Conservation (phyloP, 2,888 invertebrate genomes). For the Petrolisthes manimaculis region DNA sequence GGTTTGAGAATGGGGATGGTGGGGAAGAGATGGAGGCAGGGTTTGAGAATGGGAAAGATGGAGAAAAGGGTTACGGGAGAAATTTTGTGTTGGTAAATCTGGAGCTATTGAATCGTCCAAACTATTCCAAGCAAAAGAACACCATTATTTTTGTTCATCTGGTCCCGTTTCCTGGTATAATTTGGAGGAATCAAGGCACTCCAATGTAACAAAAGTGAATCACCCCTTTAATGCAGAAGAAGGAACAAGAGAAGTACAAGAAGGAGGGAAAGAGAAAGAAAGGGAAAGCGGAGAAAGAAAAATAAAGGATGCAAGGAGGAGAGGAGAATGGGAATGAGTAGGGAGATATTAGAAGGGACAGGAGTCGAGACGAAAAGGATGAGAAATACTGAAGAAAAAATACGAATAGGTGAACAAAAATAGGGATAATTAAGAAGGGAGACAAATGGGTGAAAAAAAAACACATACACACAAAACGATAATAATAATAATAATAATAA, state of each 20-base stretch:
- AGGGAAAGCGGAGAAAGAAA: neutral
- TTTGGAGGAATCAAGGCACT: no score
- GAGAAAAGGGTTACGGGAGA: no score
- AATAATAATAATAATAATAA: neutral
- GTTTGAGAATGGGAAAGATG: no score
- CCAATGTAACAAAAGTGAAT: no score
- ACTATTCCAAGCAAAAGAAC: no score
- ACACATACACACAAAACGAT: neutral
- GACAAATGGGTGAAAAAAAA: neutral
- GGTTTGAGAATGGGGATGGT: no score
- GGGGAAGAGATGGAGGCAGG: no score
- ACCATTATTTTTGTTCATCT: no score
- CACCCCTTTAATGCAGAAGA: neutral
- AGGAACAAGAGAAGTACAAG: neutral
- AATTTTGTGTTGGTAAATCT: no score
- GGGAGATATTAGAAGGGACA: neutral
- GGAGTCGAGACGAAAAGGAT: neutral
- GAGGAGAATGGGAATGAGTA: neutral
- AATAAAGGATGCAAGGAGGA: neutral
- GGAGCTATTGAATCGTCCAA: no score
- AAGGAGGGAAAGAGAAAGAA: neutral
- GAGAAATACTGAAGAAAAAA: neutral
- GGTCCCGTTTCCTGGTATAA: no score
- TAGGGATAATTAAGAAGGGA: neutral
- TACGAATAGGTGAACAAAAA: neutral